A percentile compares a stretch with the other conserved stretches of the same genome.
phyloP scores from a whole-genome alignment of 2,888 invertebrate species.

The Temnothorax unifasciatus region DNA sequence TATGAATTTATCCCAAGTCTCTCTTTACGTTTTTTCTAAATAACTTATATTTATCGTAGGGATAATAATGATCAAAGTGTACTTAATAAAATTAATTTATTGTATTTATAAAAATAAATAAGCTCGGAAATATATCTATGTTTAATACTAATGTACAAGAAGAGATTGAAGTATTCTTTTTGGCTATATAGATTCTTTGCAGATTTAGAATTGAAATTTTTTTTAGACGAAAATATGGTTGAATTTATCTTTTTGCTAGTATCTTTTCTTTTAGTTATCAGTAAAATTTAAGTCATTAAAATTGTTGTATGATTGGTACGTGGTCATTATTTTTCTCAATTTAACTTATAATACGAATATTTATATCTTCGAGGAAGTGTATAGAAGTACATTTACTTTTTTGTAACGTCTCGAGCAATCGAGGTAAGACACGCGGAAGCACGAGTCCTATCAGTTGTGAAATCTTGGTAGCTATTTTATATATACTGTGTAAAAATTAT shows the following conservation, averaged over 20 bases:
- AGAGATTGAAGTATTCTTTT: neutral
- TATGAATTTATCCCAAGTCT: neutral
- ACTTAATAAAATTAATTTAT: neutral
- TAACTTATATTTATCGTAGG: neutral
- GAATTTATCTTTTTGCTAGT: neutral
- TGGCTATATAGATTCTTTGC: neutral
- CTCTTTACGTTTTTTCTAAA: neutral
- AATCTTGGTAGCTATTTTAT: neutral
- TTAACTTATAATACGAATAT: neutral
- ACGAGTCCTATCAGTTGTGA: neutral
- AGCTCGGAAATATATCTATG: neutral
- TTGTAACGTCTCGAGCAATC: neutral
- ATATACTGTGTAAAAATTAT: constrained; percentile 3
- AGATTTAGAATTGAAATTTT: neutral
- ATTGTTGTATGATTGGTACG: neutral
- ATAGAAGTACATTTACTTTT: neutral
- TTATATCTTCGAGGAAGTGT: neutral
- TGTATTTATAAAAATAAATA: neutral
- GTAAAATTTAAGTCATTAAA: neutral
- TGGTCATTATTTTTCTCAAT: neutral
- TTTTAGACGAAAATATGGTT: neutral
- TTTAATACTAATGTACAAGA: neutral
- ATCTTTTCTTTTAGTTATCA: neutral
- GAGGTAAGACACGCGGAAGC: neutral
- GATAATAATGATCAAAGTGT: neutral